phyloP scores from a whole-genome alignment of 2,113 vertebrate species.

The Xiphorhynchus elegans region DNA sequence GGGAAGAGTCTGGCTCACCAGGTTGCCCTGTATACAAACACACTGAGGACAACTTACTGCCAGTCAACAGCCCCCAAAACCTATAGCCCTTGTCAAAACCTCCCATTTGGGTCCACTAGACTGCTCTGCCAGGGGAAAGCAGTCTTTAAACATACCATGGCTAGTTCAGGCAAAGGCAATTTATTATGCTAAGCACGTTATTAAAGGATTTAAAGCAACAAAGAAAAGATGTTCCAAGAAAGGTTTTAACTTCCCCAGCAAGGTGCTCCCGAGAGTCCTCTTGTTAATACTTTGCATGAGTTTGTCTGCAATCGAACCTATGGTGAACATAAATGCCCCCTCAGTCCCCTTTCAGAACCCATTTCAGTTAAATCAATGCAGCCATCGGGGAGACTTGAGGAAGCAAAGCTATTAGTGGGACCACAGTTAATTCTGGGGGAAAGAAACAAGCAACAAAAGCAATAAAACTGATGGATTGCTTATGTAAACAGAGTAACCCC shows the following conservation, averaged over 20 bases:
- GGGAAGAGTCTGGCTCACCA: background rate
- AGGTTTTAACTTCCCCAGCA: constrained; percentile 27
- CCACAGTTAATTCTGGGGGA: constrained; percentile 49
- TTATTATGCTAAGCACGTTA: constrained; percentile 49
- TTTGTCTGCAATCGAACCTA: constrained; percentile 11
- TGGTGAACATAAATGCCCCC: background rate
- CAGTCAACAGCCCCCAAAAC: background rate
- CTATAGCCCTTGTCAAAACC: background rate
- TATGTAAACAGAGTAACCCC: constrained; percentile 23
- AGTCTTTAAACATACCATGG: background rate
- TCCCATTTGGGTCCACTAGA: background rate
- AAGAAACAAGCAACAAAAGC: constrained; percentile 49
- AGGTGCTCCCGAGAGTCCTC: constrained; percentile 45
- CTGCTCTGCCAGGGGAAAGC: background rate
- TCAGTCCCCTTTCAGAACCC: background rate
- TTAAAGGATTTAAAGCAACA: constrained; percentile 44
- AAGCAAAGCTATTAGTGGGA: constrained; percentile 54
- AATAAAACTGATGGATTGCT: constrained; percentile 52
- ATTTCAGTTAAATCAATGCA: constrained; percentile 31
- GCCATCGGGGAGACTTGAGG: background rate
- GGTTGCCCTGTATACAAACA: background rate
- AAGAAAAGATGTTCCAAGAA: constrained; percentile 25
- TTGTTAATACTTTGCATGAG: background rate
- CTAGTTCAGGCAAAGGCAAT: constrained; percentile 10
- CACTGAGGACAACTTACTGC: background rate